These are phyloP conservation scores for Pachypsylla venusta DNA, from an alignment of 1,140 invertebrate species.

Conservation along the genomic window DNA sequence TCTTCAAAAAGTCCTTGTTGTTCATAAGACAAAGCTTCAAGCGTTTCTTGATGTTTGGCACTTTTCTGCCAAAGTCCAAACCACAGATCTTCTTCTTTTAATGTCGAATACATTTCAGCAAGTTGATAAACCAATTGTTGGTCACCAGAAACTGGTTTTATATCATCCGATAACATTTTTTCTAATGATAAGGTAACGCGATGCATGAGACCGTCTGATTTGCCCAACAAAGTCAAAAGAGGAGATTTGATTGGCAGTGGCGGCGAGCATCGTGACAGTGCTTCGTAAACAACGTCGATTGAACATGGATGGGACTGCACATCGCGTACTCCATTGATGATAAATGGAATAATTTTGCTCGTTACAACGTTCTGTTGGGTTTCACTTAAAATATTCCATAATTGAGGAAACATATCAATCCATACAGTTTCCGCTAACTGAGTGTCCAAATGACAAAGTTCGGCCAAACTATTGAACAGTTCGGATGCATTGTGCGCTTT, in stretches of 20 bases:
- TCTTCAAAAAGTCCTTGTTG: slow-evolving; percentile 95
- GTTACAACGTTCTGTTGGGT: slow-evolving; percentile 64
- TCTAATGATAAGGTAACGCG: slow-evolving; percentile 75
- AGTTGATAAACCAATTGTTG: slow-evolving; percentile 43
- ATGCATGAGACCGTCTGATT: slow-evolving; percentile 93
- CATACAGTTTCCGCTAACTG: slow-evolving; percentile 73
- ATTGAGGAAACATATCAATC: slow-evolving; percentile 71
- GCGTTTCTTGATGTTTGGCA: slow-evolving; percentile 76
- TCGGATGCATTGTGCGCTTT: slow-evolving; percentile 62
- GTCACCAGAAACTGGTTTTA: slow-evolving; percentile 16
- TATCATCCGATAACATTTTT: slow-evolving; percentile 50
- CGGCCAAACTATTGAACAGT: slow-evolving; percentile 63
- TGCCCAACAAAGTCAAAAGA: slow-evolving; percentile 77
- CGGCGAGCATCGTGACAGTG: slow-evolving; percentile 69
- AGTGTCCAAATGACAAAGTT: slow-evolving; percentile 87
- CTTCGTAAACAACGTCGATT: slow-evolving; percentile 84
- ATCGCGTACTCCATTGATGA: slow-evolving; percentile 85
- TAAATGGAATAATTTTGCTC: slow-evolving; percentile 74
- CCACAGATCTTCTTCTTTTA: slow-evolving; percentile 94
- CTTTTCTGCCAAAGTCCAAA: slow-evolving; percentile 87
- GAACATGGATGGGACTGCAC: slow-evolving; percentile 84
- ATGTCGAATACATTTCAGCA: slow-evolving; percentile 71
- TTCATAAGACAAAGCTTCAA: slow-evolving; percentile 78
- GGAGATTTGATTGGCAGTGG: slow-evolving; percentile 66
- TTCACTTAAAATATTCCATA: slow-evolving; percentile 78